Base-by-base conservation (phyloP, 2,797 vertebrate genomes). In the Cyclura pinguis region DNA sequence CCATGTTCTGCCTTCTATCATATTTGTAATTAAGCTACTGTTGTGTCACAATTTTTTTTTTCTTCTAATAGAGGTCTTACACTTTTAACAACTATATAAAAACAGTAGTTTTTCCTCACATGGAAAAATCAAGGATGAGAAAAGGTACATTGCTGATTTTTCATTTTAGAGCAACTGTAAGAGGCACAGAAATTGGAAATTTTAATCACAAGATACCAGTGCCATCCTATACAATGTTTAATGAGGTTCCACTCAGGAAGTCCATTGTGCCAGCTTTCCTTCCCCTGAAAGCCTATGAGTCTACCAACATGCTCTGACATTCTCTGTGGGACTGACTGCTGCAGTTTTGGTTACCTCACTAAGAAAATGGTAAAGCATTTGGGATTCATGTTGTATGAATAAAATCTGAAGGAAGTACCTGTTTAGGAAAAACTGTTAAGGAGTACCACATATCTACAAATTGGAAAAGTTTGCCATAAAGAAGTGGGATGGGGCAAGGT, bases 61-160 rank as follows among this genome's bases (percentile, higher is more conserved):
- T 57, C 74, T 76, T 27, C 38, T 74, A 38, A 72, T 74, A 87
- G 74, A 50, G 8, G 18, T 83, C 72, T 62, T 74, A 29, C 47
- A 13, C 14, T 84, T 89, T 84, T 84, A 84, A 89, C 35, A 76
- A 57, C 6, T 84, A 55, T 18, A n/a, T 42, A 67, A 80, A 83
- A 59, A 20, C n/a, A 83, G 14, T 8, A 67, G 50, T 32, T 57
- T 88, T 81, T 81, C 52, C 35, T 83, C 6, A 9, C 55, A 62
- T 74, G n/a, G 42, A 52, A 50, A 13, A 64, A 29, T 84, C 22
- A 52, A 13, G 7, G 2, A 20, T 77, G 22, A 35, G 64, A 52
- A 89, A 84, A 84, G 32, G 14, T 32, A 42, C 5, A 22, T 27
- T 29, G 29, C 35, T 74, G 59, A 83, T 84, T 89, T 89, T 47